These are phyloP conservation scores for Planococcus citri DNA, from an alignment of 1,140 invertebrate genomes.

Conservation along the genomic window DNA sequence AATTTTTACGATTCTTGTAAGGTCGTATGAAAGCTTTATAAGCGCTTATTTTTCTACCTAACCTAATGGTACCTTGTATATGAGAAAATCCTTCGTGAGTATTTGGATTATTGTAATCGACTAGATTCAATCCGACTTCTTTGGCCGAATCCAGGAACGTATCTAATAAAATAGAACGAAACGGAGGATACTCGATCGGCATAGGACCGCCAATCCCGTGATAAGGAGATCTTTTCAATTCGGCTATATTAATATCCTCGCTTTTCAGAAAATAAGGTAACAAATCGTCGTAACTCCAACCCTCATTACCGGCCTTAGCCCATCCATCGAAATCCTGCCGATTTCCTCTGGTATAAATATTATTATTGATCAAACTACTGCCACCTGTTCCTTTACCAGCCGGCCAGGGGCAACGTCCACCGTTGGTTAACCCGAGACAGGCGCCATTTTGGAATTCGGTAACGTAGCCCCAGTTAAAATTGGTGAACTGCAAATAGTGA, in stretches of 20 bases:
- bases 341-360: conserved; percentile 78
- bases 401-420: conserved; percentile 43
- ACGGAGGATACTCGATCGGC: conserved; percentile 27
- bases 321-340: conserved; percentile 60
- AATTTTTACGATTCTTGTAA: conserved; percentile 37
- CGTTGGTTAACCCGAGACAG: conserved; percentile 39
- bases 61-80: conserved; percentile 32
- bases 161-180: conserved; percentile 29
- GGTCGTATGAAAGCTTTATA: conserved; percentile 43
- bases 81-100: conserved; percentile 35
- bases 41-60: conserved; percentile 43
- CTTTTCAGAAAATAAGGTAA: conserved; percentile 44
- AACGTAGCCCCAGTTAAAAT: conserved; percentile 53
- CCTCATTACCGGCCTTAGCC: conserved; percentile 50
- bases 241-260: conserved; percentile 34
- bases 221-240: conserved; percentile 32
- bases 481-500: conserved; percentile 40
- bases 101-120: conserved; percentile 39
- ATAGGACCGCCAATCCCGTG: conserved; percentile 31
- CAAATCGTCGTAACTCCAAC: conserved; percentile 45
- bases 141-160: conserved; percentile 40
- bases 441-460: conserved; percentile 37
- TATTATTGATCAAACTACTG: conserved; percentile 65
- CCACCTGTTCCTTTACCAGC: conserved; percentile 55
- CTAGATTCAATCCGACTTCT: conserved; percentile 38